These are phyloP conservation scores for Colaptes auratus DNA, from an alignment of 2,113 vertebrate genomes.

Conservation along the genomic window DNA sequence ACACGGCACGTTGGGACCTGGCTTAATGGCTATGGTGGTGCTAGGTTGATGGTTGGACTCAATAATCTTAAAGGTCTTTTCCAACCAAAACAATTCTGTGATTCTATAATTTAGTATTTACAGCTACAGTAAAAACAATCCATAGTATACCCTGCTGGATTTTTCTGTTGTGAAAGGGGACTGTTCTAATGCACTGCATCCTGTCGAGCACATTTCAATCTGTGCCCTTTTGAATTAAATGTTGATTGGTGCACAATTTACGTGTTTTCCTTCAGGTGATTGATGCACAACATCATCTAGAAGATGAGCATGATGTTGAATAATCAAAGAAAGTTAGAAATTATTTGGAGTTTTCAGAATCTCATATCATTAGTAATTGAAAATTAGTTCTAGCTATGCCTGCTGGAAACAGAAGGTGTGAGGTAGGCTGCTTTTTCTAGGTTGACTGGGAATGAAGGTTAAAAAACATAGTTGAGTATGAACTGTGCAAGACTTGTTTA, in stretches of 20 bases:
- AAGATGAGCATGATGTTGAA: not conserved
- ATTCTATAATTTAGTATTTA: too few species aligned
- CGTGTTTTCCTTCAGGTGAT: not conserved
- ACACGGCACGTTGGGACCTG: too few species aligned
- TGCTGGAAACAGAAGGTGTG: not conserved
- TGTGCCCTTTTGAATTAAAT: not conserved
- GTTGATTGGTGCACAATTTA: not conserved
- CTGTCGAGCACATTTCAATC: not conserved
- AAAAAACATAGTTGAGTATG: not conserved
- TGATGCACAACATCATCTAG: not conserved
- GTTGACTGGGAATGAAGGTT: not conserved
- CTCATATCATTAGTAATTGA: not conserved
- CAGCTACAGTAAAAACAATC: too few species aligned
- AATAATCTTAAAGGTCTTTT: too few species aligned
- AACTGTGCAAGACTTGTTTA: not conserved
- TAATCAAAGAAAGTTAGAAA: not conserved
- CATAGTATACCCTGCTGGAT: not conserved
- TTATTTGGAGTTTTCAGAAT: not conserved
- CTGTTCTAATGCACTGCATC: not conserved
- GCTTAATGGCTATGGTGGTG: too few species aligned
- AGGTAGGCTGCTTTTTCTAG: not conserved
- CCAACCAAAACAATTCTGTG: too few species aligned
- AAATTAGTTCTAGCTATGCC: not conserved
- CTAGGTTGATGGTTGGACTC: too few species aligned
- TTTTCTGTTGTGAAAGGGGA: not conserved